phyloP scores from a whole-genome alignment of 2,888 invertebrate species.

The Eretmocerus hayati region DNA sequence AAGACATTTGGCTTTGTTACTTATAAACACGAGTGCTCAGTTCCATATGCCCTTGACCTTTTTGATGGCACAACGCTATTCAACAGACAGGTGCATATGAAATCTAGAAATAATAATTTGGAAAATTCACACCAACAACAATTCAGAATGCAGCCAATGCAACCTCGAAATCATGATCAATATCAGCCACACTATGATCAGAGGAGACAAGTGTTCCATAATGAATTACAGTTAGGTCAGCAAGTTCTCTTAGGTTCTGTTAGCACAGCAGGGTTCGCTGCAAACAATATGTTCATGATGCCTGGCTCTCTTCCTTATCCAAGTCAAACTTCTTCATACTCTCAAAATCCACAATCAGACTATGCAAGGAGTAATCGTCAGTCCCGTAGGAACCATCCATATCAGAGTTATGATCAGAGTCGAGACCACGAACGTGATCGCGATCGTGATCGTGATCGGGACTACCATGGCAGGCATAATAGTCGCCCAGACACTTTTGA shows the following conservation, averaged over 20 bases:
- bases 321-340: constrained; percentile 24
- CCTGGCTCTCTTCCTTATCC: constrained; percentile 23
- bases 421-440: not conserved
- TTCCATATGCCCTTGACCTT: constrained; percentile 68
- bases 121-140: constrained; percentile 21
- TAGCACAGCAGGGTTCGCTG: constrained; percentile 21
- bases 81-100: constrained; percentile 54
- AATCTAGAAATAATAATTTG: constrained; percentile 36
- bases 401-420: constrained; percentile 15
- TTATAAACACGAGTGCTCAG: constrained; percentile 67
- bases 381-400: constrained; percentile 27
- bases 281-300: constrained; percentile 20
- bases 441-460: not conserved
- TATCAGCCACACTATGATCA: constrained; percentile 25
- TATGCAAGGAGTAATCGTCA: constrained; percentile 26
- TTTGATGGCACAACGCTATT: constrained; percentile 65
- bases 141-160: constrained; percentile 23
- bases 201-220: constrained; percentile 14
- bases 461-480: constrained; percentile 23
- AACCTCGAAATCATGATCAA: too few relatives aligned
- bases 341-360: constrained; percentile 17
- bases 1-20: constrained; percentile 72
- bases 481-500: constrained; percentile 21
- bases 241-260: constrained; percentile 30
- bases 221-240: constrained; percentile 26